Percentiles rank a stretch among this genome's conserved stretches.
phyloP scores from a whole-genome alignment of 2,888 invertebrate species.

The Cheilosia soror region DNA sequence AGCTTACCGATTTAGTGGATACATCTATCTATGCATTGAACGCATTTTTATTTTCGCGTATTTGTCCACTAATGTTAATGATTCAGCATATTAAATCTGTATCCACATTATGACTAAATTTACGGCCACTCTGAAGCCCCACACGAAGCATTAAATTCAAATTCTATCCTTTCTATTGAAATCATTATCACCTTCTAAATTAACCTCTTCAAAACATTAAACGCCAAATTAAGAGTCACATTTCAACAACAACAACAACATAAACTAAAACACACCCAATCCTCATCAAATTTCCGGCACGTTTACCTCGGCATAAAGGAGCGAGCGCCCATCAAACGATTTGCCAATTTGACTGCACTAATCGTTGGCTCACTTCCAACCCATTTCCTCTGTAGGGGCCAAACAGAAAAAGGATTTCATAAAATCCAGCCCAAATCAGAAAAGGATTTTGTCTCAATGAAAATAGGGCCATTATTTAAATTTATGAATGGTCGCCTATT shows the following conservation, averaged over 20 bases:
- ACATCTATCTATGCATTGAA: no score
- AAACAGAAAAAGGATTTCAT: slow-evolving; percentile 9
- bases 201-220: slow-evolving; percentile 54
- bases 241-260: not conserved
- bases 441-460: slow-evolving; percentile 32
- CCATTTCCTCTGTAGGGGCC: slow-evolving; percentile 49
- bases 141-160: slow-evolving; percentile 41
- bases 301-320: slow-evolving; percentile 41
- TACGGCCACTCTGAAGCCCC: not conserved
- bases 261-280: not conserved
- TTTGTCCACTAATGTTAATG: no score
- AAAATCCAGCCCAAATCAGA: slow-evolving; percentile 30
- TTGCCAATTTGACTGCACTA: slow-evolving; percentile 60
- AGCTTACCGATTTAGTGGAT: no score
- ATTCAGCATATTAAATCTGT: no score
- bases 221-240: slow-evolving; percentile 43
- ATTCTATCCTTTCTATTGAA: slow-evolving; percentile 34
- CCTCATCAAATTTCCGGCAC: slow-evolving; percentile 53
- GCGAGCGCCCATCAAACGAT: slow-evolving; percentile 24
- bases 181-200: slow-evolving; percentile 59
- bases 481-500: slow-evolving; percentile 35
- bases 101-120: no score
- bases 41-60: no score
- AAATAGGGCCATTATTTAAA: slow-evolving; percentile 61
- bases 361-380: slow-evolving; percentile 64